A percentile compares a stretch with the other conserved stretches of the same genome.
These are phyloP conservation scores for Calephelis perditalis DNA, from an alignment of 2,888 invertebrate genomes.

Conservation along the genomic window DNA sequence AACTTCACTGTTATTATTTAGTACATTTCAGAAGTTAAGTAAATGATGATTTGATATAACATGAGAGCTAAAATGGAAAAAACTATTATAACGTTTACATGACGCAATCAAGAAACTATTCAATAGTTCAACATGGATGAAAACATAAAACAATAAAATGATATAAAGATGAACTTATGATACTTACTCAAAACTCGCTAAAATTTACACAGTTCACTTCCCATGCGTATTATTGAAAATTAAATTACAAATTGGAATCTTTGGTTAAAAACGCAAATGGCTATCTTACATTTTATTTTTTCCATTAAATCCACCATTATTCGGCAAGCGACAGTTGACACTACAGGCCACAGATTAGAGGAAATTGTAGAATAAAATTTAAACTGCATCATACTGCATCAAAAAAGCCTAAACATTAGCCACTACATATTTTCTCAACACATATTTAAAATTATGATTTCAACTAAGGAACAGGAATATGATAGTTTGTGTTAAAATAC, in stretches of 20 bases:
- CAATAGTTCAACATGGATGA: conserved; percentile 59
- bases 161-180: conserved; percentile 42
- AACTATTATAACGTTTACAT: conserved; percentile 62
- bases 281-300: conserved; percentile 52
- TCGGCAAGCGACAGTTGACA: not conserved
- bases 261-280: conserved; percentile 58
- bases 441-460: no score
- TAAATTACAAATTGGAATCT: conserved; percentile 30
- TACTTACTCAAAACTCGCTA: conserved; percentile 39
- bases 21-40: not conserved
- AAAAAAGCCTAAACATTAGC: no score
- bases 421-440: no score
- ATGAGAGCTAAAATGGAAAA: conserved; percentile 38
- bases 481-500: no score
- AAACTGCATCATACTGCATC: no score
- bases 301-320: conserved; percentile 40
- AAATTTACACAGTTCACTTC: no score
- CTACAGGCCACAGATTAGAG: not conserved
- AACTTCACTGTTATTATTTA: conserved; percentile 24
- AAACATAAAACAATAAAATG: conserved; percentile 64
- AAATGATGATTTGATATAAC: conserved; percentile 25
- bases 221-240: no score
- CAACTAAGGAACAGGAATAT: no score
- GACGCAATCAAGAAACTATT: conserved; percentile 72
- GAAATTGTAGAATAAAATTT: no score